Percentiles rank a stretch among this genome's conserved stretches.
phyloP scores from a whole-genome alignment of 2,888 invertebrate genomes.

The Dryobotodes eremita region DNA sequence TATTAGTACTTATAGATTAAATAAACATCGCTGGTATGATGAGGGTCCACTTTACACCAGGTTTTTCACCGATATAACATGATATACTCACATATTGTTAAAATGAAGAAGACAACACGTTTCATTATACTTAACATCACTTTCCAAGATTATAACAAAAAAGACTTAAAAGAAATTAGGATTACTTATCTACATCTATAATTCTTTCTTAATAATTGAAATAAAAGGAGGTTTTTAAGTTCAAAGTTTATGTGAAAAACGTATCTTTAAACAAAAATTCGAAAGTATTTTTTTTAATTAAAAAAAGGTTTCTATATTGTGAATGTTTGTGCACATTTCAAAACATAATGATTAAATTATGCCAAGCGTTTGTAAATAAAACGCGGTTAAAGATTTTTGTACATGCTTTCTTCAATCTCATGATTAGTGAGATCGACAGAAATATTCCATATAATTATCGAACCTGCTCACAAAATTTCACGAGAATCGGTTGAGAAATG shows the following conservation, averaged over 20 bases:
- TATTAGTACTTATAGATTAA: too few relatives aligned
- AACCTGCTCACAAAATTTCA: too few relatives aligned
- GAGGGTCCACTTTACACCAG: too few relatives aligned
- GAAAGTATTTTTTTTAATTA: neutral
- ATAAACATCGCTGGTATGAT: too few relatives aligned
- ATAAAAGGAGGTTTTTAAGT: neutral
- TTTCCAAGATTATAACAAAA: neutral
- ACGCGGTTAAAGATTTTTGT: neutral
- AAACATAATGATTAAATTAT: slow-evolving; percentile 41
- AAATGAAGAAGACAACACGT: neutral
- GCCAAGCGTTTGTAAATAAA: slow-evolving; percentile 40
- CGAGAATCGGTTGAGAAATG: too few relatives aligned
- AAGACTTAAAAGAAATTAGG: neutral
- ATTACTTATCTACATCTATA: too few relatives aligned
- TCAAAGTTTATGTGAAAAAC: neutral
- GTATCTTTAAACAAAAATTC: neutral
- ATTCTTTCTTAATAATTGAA: neutral
- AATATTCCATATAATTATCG: too few relatives aligned
- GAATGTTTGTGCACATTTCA: neutral
- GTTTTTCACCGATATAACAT: neutral
- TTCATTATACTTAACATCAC: slow-evolving; percentile 9
- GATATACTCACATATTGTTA: neutral
- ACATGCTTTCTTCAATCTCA: neutral
- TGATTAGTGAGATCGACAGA: neutral
- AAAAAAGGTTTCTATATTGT: neutral